Evolutionary conservation across 2,888 invertebrate genomes (phyloP).

Genomic region (Rhagonycha fulva): DNA sequence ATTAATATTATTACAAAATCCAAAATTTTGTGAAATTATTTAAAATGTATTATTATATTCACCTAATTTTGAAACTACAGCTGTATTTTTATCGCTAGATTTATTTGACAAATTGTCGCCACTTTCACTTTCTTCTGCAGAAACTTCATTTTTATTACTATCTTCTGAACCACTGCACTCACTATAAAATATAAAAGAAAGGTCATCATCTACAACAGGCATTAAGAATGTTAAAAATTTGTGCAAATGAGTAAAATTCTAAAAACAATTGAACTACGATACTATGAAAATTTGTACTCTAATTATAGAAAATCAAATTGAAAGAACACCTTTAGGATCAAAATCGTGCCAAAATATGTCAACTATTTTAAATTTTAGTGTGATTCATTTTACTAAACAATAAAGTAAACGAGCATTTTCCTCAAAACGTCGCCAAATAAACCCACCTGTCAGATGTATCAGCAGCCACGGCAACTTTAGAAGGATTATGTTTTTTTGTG

Average conservation of each 20-base stretch:
- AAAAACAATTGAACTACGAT: background rate
- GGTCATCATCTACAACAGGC: background rate
- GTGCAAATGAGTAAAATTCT: background rate
- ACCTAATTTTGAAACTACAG: background rate
- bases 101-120: constrained; percentile 31
- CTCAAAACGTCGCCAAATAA: background rate
- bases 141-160: background rate
- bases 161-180: constrained; percentile 5
- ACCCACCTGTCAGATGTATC: constrained; percentile 35
- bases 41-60: background rate
- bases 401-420: background rate
- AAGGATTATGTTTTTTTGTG: constrained; percentile 26
- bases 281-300: background rate
- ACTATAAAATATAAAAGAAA: constrained; percentile 2
- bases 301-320: background rate
- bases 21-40: too few relatives aligned
- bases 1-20: too few relatives aligned
- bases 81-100: constrained; percentile 7
- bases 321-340: background rate
- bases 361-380: background rate
- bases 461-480: constrained; percentile 22
- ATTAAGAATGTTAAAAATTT: background rate
- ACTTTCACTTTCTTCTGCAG: constrained; percentile 28
- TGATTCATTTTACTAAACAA: background rate
- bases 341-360: background rate